phyloP scores from a whole-genome alignment of 2,113 vertebrate genomes.

The Clarias magur region DNA sequence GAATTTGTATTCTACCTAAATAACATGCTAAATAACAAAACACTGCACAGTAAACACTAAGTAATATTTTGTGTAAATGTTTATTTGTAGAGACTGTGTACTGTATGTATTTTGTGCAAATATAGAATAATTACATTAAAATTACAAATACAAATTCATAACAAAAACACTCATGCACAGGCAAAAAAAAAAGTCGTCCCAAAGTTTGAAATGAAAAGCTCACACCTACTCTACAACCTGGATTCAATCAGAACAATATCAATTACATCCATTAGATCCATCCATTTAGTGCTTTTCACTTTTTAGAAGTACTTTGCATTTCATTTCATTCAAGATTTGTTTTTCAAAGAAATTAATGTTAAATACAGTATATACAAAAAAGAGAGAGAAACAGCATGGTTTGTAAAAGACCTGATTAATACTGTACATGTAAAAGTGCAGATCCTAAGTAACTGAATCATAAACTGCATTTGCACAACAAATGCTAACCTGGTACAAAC shows the following conservation, averaged over 20 bases:
- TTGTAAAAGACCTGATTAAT: conserved; percentile 26
- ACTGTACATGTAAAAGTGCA: conserved; percentile 36
- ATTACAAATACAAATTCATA: no score
- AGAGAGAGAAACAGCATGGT: not conserved
- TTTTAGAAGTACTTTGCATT: not conserved
- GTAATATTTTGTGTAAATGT: not conserved
- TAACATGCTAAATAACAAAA: no score
- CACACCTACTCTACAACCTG: conserved; percentile 31
- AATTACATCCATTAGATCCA: not conserved
- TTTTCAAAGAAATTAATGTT: conserved; percentile 15
- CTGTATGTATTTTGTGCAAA: conserved; percentile 50
- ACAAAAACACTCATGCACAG: conserved; percentile 45
- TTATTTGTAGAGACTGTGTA: conserved; percentile 13
- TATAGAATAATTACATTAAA: conserved; percentile 42
- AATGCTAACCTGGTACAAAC: conserved; percentile 1
- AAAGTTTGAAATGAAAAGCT: not conserved
- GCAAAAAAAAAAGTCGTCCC: conserved; percentile 15
- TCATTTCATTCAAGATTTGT: not conserved
- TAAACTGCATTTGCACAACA: conserved; percentile 32
- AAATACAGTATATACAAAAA: conserved; percentile 35
- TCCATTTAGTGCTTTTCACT: not conserved
- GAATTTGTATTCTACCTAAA: no score
- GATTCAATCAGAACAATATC: conserved; percentile 23
- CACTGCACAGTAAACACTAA: not conserved
- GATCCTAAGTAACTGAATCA: conserved; percentile 18